phyloP scores from a whole-genome alignment of 2,888 invertebrate species.

The Epistrophe eligans region DNA sequence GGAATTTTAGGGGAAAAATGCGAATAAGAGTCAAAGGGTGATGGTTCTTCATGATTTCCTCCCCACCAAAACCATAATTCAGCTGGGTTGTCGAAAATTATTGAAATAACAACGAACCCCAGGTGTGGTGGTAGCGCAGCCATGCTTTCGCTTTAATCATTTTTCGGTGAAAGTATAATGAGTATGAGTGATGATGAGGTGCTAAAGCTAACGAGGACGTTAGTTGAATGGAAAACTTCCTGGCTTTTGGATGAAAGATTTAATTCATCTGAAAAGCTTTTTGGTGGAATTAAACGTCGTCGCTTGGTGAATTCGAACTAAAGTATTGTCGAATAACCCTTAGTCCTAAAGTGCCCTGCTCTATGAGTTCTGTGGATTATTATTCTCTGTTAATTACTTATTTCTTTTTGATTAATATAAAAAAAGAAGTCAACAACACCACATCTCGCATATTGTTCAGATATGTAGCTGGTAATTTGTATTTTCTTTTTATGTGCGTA shows the following conservation, averaged over 20 bases:
- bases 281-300: slow-evolving; percentile 20
- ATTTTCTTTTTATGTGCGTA: too few species aligned
- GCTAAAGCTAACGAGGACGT: neutral
- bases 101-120: slow-evolving; percentile 50
- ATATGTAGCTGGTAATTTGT: too few species aligned
- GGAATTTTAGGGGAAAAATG: neutral
- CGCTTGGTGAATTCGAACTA: too few species aligned
- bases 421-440: neutral
- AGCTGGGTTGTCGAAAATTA: slow-evolving; percentile 51
- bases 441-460: too few species aligned
- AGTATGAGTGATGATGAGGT: slow-evolving; percentile 45
- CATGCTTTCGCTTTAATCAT: slow-evolving; percentile 56
- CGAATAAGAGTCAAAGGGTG: neutral
- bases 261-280: slow-evolving; percentile 37
- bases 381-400: neutral
- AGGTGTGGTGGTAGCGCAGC: slow-evolving; percentile 44
- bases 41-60: neutral
- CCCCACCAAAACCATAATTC: neutral
- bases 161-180: slow-evolving; percentile 60
- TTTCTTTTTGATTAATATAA: slow-evolving; percentile 17
- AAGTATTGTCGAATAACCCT: too few species aligned
- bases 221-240: slow-evolving; percentile 19
- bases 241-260: slow-evolving; percentile 16
- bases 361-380: too few species aligned
- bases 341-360: neutral